phyloP scores from a whole-genome alignment of 2,888 invertebrate species.

The Hoplodrina blanda region DNA sequence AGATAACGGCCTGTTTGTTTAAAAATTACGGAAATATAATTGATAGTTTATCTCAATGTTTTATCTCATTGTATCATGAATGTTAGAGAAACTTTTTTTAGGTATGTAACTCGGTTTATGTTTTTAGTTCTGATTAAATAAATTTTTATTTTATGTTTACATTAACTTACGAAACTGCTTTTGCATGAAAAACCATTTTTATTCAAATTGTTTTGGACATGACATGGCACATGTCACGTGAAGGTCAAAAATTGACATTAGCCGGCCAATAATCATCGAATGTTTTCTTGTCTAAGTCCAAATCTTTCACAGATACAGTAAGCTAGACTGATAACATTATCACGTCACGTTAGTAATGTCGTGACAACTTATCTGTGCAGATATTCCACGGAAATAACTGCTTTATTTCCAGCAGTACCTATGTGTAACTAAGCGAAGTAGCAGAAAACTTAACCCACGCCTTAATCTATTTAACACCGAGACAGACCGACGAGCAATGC shows the following conservation, averaged over 20 bases:
- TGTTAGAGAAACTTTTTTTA: constrained; percentile 18
- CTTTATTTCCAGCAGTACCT: constrained; percentile 19
- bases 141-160: background rate
- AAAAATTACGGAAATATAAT: constrained; percentile 24
- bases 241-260: constrained; percentile 31
- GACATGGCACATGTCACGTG: constrained; percentile 25
- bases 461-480: constrained; percentile 44
- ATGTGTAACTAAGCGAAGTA: constrained; percentile 21
- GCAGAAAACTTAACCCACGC: constrained; percentile 49
- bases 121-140: constrained; percentile 1
- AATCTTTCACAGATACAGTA: constrained; percentile 48
- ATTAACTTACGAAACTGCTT: background rate
- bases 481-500: constrained; percentile 46
- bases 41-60: constrained; percentile 10
- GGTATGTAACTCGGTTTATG: background rate
- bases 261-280: constrained; percentile 11
- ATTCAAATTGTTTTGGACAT: constrained; percentile 23
- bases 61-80: constrained; percentile 13
- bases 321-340: constrained; percentile 46
- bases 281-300: constrained; percentile 40
- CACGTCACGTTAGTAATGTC: constrained; percentile 41
- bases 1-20: constrained; percentile 19
- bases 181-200: constrained; percentile 12
- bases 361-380: constrained; percentile 41
- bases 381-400: constrained; percentile 29